Conservation (phyloP, 2,888 invertebrate genomes). For the Bibio marci region DNA sequence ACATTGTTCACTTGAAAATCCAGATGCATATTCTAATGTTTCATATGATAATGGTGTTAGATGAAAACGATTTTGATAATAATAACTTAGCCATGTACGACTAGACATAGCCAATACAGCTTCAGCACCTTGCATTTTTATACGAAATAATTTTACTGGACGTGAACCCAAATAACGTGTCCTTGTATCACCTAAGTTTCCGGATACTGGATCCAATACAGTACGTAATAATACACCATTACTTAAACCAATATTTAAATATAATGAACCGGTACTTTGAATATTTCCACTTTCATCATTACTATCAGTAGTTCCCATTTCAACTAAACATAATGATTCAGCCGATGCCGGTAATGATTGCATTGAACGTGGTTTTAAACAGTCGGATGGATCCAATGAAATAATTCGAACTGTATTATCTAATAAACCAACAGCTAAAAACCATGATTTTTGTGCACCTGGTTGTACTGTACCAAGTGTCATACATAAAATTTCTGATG, state of each 20-base stretch:
- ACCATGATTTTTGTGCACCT: constrained; percentile 90
- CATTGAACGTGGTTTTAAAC: constrained; percentile 87
- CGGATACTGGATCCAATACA: constrained; percentile 87
- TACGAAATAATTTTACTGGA: constrained; percentile 91
- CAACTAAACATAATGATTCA: constrained; percentile 92
- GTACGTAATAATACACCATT: constrained; percentile 90
- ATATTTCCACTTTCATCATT: constrained; percentile 30
- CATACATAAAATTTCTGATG: constrained; percentile 96
- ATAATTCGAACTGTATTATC: constrained; percentile 97
- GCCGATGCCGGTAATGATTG: constrained; percentile 92
- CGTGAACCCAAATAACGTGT: constrained; percentile 92
- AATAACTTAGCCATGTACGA: constrained; percentile 95
- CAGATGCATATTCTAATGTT: constrained; percentile 91
- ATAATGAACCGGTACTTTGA: constrained; percentile 56
- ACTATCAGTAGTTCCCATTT: constrained; percentile 62
- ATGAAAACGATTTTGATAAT: constrained; percentile 92
- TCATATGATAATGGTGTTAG: constrained; percentile 93
- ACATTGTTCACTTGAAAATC: constrained; percentile 93
- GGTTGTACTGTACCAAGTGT: constrained; percentile 87
- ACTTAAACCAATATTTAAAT: constrained; percentile 92
- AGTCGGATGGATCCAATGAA: constrained; percentile 91
- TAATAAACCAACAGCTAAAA: constrained; percentile 86
- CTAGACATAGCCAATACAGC: constrained; percentile 97
- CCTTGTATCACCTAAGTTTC: constrained; percentile 91
- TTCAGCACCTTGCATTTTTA: constrained; percentile 88